phyloP scores from a whole-genome alignment of 2,888 invertebrate genomes.

The Drosophila yooni region DNA sequence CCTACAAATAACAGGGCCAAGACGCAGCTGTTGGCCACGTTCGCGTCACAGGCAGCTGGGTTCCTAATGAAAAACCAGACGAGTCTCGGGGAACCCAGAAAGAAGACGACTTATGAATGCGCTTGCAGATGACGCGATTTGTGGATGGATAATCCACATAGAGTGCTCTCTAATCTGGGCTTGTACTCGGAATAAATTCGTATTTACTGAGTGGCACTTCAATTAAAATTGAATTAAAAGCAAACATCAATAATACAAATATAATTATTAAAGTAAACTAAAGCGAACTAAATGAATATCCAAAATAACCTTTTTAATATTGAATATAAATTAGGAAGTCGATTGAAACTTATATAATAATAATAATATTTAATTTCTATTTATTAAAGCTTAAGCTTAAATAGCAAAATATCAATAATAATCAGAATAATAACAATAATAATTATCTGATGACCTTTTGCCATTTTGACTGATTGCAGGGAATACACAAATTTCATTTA shows the following conservation, averaged over 20 bases:
- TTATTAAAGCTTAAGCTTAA: background rate
- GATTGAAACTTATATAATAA: background rate
- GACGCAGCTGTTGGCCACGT: slow-evolving; percentile 59
- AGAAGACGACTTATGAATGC: slow-evolving; percentile 16
- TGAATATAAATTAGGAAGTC: background rate
- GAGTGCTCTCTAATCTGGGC: background rate
- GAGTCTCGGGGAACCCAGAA: background rate
- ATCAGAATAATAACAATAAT: background rate
- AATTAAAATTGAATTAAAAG: background rate
- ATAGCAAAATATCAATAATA: background rate
- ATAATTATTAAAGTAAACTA: background rate
- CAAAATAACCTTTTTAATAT: background rate
- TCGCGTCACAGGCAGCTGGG: slow-evolving; percentile 52
- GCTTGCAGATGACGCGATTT: slow-evolving; percentile 6
- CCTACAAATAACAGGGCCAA: slow-evolving; percentile 20
- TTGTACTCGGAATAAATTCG: background rate
- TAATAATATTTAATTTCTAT: background rate
- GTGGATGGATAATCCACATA: background rate
- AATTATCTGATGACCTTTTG: background rate
- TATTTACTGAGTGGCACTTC: background rate
- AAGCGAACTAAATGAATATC: too few species aligned
- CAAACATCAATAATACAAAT: background rate
- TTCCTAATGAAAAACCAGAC: slow-evolving; percentile 44
- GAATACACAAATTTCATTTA: background rate
- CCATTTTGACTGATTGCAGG: background rate